Base-by-base conservation (phyloP, 2,888 invertebrate genomes). In the Minunthozetes semirufus region DNA sequence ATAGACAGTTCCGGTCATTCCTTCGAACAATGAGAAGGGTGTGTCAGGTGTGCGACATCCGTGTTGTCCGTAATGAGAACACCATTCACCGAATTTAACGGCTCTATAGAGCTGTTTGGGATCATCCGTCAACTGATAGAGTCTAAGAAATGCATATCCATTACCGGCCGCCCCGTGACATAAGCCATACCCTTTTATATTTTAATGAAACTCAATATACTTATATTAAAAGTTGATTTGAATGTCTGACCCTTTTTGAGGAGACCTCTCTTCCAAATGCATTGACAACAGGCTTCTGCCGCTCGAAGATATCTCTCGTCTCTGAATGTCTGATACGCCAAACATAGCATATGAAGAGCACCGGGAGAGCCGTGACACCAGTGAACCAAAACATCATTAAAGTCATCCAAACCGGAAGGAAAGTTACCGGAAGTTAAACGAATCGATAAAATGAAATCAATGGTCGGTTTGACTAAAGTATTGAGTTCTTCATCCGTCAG, bases 301-400 rank as follows among this genome's bases (percentile, higher is more conserved):
- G 59, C 75, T 48, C 76, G 11, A 15, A 78, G 48, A 53, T 77
- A 72, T 48, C 13, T 71, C n/a, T 53, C 29, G 13, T 63, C 59
- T 15, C 17, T 29, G 19, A 42, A 76, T 82, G 90, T 90, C 86
- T 89, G 85, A 80, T 88, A 85, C 59, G 91, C 90, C 78, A 87
- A 83, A 78, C 86, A 83, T 79, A 88, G 78, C 42, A 81, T 83
- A 79, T 89, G 88, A 17, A 91, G 86, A 84, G 91, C 90, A 53
- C 93, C 93, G 22, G 94, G 92, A 27, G 93, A 92, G n/a, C 94
- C 94, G 82, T 94, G 94, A 83, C 94, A 94, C 94, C 94, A 94
- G 80, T 94, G 94, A 25, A 94, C 88, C 77, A 93, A 86, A 82
- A 87, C 88, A 82, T 94, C 94, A 42, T 86, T 84, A 63, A 83